phyloP scores from a whole-genome alignment of 2,888 invertebrate genomes.

The Acholoe squamosa region DNA sequence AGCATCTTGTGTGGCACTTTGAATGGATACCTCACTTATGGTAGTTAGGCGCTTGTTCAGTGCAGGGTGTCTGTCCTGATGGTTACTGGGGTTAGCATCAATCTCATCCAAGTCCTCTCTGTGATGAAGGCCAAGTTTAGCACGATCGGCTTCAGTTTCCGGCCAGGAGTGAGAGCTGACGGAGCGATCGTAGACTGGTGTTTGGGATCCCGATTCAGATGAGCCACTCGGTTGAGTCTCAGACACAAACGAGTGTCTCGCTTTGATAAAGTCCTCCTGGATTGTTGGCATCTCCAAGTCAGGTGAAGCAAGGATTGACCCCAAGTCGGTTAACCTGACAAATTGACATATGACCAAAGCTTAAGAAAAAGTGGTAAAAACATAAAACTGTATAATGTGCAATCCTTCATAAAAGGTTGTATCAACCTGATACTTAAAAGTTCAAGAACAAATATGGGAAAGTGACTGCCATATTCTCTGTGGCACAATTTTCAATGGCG shows the following conservation, averaged over 20 bases:
- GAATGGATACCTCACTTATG: background rate
- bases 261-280: background rate
- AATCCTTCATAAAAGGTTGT: too few relatives aligned
- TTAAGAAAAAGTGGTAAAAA: too few relatives aligned
- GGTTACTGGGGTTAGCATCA: background rate
- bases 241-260: background rate
- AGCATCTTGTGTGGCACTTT: background rate
- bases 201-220: background rate
- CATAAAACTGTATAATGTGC: too few relatives aligned
- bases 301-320: conserved; percentile 11
- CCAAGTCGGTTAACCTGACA: conserved; percentile 48
- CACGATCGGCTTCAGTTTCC: conserved; percentile 26
- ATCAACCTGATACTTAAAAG: too few relatives aligned
- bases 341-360: background rate
- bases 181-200: conserved; percentile 26
- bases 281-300: background rate
- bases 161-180: conserved; percentile 52
- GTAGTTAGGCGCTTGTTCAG: background rate
- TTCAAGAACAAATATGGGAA: too few relatives aligned
- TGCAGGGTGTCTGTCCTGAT: background rate
- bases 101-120: background rate
- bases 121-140: background rate
- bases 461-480: too few relatives aligned
- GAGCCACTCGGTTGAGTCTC: background rate
- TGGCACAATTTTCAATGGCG: too few relatives aligned